Conservation (phyloP, 1,140 invertebrate genomes). For the Leptinotarsa lineolata region DNA sequence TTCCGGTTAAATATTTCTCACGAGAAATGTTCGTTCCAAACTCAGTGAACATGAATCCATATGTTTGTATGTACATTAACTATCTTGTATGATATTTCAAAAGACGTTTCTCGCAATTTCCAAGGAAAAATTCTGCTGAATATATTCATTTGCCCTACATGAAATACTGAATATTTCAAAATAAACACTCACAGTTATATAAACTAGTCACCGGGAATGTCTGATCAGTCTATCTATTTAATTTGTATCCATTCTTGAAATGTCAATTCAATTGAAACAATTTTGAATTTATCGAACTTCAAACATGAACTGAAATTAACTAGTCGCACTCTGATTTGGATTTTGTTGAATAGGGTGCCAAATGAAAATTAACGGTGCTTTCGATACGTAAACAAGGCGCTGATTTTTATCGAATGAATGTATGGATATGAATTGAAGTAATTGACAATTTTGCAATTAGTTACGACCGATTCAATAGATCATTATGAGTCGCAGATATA, state of each 20-base stretch:
- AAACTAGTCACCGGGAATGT: no score
- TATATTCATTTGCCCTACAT: no score
- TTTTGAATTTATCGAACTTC: not conserved
- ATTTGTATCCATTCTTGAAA: not conserved
- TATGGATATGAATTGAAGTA: slow-evolving; percentile 21
- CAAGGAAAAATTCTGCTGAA: no score
- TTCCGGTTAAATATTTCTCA: no score
- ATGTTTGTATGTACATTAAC: no score
- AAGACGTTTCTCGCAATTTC: no score
- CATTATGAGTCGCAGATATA: not conserved
- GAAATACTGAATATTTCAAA: no score
- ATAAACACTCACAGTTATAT: no score
- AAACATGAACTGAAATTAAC: not conserved
- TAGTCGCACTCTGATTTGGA: slow-evolving; percentile 14
- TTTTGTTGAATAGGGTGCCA: slow-evolving; percentile 14
- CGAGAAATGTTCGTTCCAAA: no score
- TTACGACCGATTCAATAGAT: slow-evolving; percentile 8
- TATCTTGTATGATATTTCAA: no score
- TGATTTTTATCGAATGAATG: slow-evolving; percentile 19
- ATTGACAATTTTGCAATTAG: slow-evolving; percentile 25
- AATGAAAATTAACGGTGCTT: slow-evolving; percentile 23
- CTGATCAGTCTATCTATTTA: no score
- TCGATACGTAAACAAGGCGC: slow-evolving; percentile 15
- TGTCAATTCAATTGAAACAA: not conserved
- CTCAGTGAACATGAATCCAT: no score